phyloP scores from a whole-genome alignment of 2,888 invertebrate species.

The Phania funesta region DNA sequence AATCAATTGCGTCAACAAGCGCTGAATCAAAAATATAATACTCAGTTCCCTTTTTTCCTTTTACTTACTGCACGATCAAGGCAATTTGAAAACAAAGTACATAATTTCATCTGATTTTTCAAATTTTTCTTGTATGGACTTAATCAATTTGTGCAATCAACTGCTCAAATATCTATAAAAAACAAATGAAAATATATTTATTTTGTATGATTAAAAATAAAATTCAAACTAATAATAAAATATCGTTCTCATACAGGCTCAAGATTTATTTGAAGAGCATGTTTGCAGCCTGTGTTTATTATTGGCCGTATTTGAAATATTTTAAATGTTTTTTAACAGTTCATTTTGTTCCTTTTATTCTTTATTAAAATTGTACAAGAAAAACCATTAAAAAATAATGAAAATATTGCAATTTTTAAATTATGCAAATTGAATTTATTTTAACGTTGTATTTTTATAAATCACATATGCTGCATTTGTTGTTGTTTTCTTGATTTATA shows the following conservation, averaged over 20 bases:
- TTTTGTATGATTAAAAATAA: neutral
- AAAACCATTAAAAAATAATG: constrained; percentile 59
- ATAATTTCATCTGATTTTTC: too few relatives aligned
- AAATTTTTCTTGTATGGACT: too few relatives aligned
- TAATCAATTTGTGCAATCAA: too few relatives aligned
- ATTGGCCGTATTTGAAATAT: neutral
- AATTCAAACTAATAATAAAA: neutral
- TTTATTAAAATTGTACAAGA: constrained; percentile 7
- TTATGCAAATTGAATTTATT: constrained; percentile 61
- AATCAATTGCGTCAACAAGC: too few relatives aligned
- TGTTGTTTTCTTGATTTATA: constrained; percentile 22
- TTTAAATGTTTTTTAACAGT: neutral
- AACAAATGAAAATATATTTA: neutral
- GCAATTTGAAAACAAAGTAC: too few relatives aligned
- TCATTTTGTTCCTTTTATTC: neutral
- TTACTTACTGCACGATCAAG: too few relatives aligned
- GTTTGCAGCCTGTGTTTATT: neutral
- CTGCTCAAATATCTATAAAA: neutral
- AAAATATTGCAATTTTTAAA: constrained; percentile 64
- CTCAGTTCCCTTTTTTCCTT: too few relatives aligned
- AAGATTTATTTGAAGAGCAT: neutral
- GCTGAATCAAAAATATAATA: too few relatives aligned
- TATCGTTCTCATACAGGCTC: constrained; percentile 3
- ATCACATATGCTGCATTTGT: constrained; percentile 30
- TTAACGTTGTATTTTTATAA: constrained; percentile 18